Evolutionary conservation across 2,888 invertebrate genomes (phyloP), one percentile per base, ranked within the genome.

Genomic region (Ophion ellenae): DNA sequence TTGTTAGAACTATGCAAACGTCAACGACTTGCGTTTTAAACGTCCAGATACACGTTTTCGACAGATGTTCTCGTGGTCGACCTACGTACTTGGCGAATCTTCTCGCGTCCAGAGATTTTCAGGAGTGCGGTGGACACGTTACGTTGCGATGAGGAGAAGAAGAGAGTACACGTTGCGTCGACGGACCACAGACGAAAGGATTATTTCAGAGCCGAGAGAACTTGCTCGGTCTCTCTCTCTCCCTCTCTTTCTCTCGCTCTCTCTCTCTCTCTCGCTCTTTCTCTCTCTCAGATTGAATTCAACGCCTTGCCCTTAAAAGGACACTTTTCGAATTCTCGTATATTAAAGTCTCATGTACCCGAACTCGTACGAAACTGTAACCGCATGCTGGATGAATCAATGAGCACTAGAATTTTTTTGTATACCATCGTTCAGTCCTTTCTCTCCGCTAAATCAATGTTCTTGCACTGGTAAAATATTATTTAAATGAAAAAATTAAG

Each of bases 261-360:
- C 53, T 53, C 53, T 14, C 5, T 53, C 11, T 53, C 17, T 17
- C 53, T 53, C 53, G 77, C 77, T 14, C 17, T 17, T 53, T 17
- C 17, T 17, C 53, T 53, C 53, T 53, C 53, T 14, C 5, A 74
- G 77, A 86, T 83, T 81, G 77, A 70, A 83, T 86, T 86, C 83
- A 86, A 86, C 83, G 80, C 78, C 86, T 70, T 83, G 86, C 81
- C 86, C 86, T 86, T 86, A 86, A 86, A 86, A 86, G 86, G 86
- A 83, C 80, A 81, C 86, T 80, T 59, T 75, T 53, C 67, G 59
- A 53, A 81, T 77, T 81, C 69, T 81, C 74, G 59, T 59, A 67
- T 63, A 74, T 77, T 80, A 77, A 24, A 67, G 17, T 64, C 64
- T 61, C 17, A 14, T n/a, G 47, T 40, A 61, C 63, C 57, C 45